phyloP scores from a whole-genome alignment of 1,140 invertebrate species.

The Aphelenchoides fujianensis region DNA sequence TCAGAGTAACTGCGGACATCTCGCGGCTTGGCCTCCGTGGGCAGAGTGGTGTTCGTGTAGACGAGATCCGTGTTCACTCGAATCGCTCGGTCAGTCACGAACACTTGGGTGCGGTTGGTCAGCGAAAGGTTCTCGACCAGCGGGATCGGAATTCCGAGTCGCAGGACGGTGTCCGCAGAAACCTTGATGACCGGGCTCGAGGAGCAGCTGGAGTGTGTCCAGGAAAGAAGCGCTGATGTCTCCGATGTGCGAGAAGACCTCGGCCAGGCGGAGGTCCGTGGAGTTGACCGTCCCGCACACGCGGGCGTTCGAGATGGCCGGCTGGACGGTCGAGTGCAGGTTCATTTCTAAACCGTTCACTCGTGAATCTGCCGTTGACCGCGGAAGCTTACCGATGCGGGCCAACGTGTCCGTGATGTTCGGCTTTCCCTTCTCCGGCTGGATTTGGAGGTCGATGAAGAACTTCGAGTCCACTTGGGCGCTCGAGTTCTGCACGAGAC shows the following conservation, averaged over 20 bases:
- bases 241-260: slow-evolving; percentile 37
- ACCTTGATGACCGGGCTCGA: slow-evolving; percentile 38
- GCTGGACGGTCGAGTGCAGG: slow-evolving; percentile 21
- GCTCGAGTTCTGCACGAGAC: slow-evolving; percentile 2
- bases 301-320: slow-evolving; percentile 27
- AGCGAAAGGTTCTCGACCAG: slow-evolving; percentile 42
- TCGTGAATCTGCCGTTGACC: neutral
- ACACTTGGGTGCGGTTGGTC: slow-evolving; percentile 30
- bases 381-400: slow-evolving; percentile 29
- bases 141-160: slow-evolving; percentile 44
- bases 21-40: too few species aligned
- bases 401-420: slow-evolving; percentile 29
- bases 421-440: slow-evolving; percentile 29
- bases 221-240: slow-evolving; percentile 32
- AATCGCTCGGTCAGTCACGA: slow-evolving; percentile 11
- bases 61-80: slow-evolving; percentile 30
- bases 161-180: slow-evolving; percentile 30
- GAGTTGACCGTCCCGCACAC: slow-evolving; percentile 27
- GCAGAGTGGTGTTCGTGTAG: slow-evolving; percentile 31
- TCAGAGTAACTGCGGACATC: too few species aligned
- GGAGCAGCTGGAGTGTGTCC: slow-evolving; percentile 22
- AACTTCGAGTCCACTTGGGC: slow-evolving; percentile 25
- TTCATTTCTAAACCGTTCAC: slow-evolving; percentile 20
- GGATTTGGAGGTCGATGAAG: slow-evolving; percentile 43
- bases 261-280: slow-evolving; percentile 23